These are phyloP conservation scores for Proteles cristata DNA, from an alignment of 2,113 vertebrate species.

Conservation along the genomic window DNA sequence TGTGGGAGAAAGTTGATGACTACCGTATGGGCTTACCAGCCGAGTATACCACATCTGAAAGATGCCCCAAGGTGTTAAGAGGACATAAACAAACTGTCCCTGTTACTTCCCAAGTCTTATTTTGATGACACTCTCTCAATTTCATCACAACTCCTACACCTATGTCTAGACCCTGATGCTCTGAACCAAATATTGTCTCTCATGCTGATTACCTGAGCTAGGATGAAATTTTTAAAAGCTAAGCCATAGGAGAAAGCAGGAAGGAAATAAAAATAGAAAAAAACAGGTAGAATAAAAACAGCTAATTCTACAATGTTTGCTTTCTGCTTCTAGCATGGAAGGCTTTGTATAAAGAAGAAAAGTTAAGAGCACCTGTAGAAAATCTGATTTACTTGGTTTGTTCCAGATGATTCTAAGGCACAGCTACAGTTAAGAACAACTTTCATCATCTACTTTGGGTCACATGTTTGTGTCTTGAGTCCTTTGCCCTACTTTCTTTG, in stretches of 20 bases:
- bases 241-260: not conserved
- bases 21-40: not conserved
- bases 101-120: not conserved
- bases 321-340: not conserved
- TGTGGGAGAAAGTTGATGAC: not conserved
- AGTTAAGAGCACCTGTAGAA: not conserved
- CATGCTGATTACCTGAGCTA: not conserved
- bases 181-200: not conserved
- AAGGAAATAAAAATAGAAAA: slow-evolving; percentile 21
- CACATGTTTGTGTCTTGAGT: not conserved
- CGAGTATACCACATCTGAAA: not conserved
- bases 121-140: not conserved
- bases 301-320: not conserved
- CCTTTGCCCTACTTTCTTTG: not conserved
- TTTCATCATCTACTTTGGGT: not conserved
- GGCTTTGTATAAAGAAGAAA: not conserved
- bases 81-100: not conserved
- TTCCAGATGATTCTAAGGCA: not conserved
- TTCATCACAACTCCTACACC: not conserved
- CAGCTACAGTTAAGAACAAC: not conserved
- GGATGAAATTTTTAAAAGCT: not conserved
- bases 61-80: not conserved
- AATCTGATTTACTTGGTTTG: not conserved
- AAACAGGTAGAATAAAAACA: not conserved
- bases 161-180: not conserved